phyloP scores from a whole-genome alignment of 2,888 invertebrate genomes.

The Mythimna albipuncta region DNA sequence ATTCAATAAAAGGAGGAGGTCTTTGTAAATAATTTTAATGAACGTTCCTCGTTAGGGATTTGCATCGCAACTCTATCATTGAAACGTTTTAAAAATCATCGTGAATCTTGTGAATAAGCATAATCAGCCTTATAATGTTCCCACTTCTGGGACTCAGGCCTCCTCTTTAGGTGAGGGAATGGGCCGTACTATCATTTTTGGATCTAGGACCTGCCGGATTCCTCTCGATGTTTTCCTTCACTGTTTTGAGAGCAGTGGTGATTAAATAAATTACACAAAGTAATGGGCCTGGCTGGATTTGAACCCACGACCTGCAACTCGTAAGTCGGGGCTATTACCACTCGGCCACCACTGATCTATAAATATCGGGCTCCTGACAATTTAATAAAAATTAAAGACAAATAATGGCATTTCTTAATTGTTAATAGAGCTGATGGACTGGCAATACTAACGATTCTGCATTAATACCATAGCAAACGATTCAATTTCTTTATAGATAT shows the following conservation, averaged over 20 bases:
- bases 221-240: too few species aligned
- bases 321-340: too few species aligned
- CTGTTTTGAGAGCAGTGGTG: too few species aligned
- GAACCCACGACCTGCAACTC: too few species aligned
- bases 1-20: background rate
- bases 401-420: background rate
- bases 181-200: too few species aligned
- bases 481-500: background rate
- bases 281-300: too few species aligned
- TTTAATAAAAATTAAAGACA: background rate
- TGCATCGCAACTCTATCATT: background rate
- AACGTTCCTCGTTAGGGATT: background rate
- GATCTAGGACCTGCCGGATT: too few species aligned
- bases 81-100: background rate
- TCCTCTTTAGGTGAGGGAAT: too few species aligned
- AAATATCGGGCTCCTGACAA: background rate
- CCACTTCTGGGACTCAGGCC: too few species aligned
- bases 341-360: too few species aligned
- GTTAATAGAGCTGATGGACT: background rate
- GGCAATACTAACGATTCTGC: background rate
- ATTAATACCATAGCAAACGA: background rate
- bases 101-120: background rate
- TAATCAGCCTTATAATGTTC: slow-evolving; percentile 16
- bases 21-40: background rate
- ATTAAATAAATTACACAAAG: too few species aligned